phyloP scores from a whole-genome alignment of 2,113 vertebrate species.

The Tachysurus vachellii region DNA sequence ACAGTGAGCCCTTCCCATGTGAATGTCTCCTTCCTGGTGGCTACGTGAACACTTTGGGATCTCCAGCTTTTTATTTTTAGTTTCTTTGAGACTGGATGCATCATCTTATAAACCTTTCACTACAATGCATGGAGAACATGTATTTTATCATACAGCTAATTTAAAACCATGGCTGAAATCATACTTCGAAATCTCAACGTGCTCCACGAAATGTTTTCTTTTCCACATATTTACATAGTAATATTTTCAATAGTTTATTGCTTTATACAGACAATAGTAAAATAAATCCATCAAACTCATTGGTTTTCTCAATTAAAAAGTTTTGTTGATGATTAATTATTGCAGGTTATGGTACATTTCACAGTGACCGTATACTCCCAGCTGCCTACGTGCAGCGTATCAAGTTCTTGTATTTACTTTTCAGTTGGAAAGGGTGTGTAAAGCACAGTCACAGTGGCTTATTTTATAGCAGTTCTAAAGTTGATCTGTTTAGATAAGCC shows the following conservation, averaged over 20 bases:
- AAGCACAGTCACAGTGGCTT: background rate
- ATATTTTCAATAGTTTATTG: background rate
- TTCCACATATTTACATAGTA: background rate
- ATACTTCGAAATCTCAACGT: background rate
- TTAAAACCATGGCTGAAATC: background rate
- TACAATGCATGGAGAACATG: background rate
- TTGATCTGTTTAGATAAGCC: conserved; percentile 16
- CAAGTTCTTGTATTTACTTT: conserved; percentile 28
- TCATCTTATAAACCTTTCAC: background rate
- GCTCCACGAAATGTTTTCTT: background rate
- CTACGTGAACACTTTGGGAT: background rate
- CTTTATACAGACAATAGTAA: background rate
- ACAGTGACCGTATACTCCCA: background rate
- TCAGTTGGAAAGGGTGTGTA: conserved; percentile 31
- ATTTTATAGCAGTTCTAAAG: conserved; percentile 13
- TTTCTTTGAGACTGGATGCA: background rate
- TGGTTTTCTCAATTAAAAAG: background rate
- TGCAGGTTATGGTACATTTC: background rate
- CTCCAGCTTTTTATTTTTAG: background rate
- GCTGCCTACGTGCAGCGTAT: conserved; percentile 25
- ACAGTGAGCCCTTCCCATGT: background rate
- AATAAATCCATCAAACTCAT: background rate
- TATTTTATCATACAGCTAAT: background rate
- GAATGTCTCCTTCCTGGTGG: background rate
- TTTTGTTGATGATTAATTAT: background rate